Evolutionary conservation across 1,140 invertebrate species (phyloP).

Genomic region (Arctopsyche grandis): DNA sequence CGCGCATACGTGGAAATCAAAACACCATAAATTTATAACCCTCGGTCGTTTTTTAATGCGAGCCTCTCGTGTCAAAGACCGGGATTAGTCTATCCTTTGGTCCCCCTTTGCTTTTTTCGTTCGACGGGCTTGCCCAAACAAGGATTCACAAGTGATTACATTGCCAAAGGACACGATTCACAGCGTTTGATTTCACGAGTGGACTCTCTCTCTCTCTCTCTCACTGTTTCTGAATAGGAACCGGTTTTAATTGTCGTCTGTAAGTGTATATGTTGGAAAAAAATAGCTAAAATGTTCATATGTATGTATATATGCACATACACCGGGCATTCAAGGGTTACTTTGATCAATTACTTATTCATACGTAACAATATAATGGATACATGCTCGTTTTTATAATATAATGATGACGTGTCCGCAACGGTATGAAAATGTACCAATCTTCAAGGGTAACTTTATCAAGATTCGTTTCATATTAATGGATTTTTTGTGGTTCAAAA

Average conservation of each 20-base stretch:
- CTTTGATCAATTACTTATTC: conserved; percentile 19
- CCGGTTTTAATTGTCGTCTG: conserved; percentile 36
- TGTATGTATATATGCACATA: neutral
- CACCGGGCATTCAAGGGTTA: conserved; percentile 12
- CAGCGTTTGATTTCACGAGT: conserved; percentile 44
- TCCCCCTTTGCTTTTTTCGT: neutral
- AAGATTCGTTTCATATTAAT: too few relatives aligned
- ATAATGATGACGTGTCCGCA: too few relatives aligned
- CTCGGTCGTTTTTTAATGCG: neutral
- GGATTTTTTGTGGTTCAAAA: too few relatives aligned
- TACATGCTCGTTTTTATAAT: neutral
- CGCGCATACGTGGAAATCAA: too few relatives aligned
- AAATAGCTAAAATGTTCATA: neutral
- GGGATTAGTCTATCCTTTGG: neutral
- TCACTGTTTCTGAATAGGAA: conserved; percentile 1
- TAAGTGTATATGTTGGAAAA: neutral
- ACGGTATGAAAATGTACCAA: too few relatives aligned
- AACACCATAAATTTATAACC: too few relatives aligned
- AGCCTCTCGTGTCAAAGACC: neutral
- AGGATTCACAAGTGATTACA: conserved; percentile 32
- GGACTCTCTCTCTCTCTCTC: neutral
- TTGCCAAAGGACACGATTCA: conserved; percentile 37
- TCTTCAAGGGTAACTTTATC: too few relatives aligned
- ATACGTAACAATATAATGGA: conserved; percentile 15
- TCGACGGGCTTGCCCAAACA: neutral